Base-by-base conservation (phyloP, 2,113 vertebrate genomes). In the Alligator mississippiensis region DNA sequence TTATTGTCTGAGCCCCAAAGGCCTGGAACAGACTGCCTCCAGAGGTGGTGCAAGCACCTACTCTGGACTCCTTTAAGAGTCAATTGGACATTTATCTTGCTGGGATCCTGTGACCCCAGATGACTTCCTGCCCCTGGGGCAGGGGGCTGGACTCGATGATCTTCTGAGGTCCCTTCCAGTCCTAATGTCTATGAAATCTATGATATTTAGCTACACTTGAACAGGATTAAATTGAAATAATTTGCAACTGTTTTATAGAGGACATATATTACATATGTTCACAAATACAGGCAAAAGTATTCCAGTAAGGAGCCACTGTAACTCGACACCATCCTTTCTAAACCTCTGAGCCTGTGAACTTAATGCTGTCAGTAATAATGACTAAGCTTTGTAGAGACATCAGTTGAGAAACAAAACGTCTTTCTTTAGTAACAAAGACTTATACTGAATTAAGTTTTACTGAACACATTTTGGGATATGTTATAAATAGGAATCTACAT, bases 101-200 rank as follows among this genome's bases (percentile, higher is more conserved):
- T 47, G 47, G 6, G 47, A 47, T 47, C 47, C 47, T 47, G 47
- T 47, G 47, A 47, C 47, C 47, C 47, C 47, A 47, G 47, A 7
- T 9, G 47, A 47, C 47, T 47, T 47, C 47, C 47, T 47, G 47
- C 47, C 47, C 47, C 47, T 47, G 47, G 47, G 47, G 47, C 47
- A 47, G 47, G 47, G 47, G 47, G 47, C 47, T 47, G 47, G 47
- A 47, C 47, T 47, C 9, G 47, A 47, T 47, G 47, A 47, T 47
- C 47, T 47, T 47, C 47, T 9, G 47, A 47, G 47, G 47, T 47
- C 47, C 47, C 47, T 47, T 47, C 47, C 47, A 47, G 64, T 78
- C 86, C 87, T 96, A 94, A 94, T 96, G 96, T 89, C 82, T 94
- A 96, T 96, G 96, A 92, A 96, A 96, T 87, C 92, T 90, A 85